phyloP scores from a whole-genome alignment of 2,113 vertebrate genomes.

The Chauna torquata region DNA sequence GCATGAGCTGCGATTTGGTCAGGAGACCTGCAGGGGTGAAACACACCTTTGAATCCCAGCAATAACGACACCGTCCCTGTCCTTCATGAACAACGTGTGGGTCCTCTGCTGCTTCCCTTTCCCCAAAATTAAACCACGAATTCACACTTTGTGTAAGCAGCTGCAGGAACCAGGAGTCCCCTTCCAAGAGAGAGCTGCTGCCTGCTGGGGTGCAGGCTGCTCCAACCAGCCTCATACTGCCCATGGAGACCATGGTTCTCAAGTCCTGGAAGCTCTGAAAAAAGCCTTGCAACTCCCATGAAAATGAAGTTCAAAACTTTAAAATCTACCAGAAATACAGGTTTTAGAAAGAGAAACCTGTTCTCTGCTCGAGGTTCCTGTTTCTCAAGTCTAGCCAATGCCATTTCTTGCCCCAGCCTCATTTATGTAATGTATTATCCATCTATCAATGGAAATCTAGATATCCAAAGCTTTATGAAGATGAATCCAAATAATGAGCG shows the following conservation, averaged over 20 bases:
- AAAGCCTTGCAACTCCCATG: neutral
- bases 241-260: neutral
- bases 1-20: neutral
- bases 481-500: neutral
- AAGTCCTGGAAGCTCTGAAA: neutral
- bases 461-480: neutral
- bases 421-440: neutral
- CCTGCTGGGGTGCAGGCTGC: rapidly evolving
- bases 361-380: neutral
- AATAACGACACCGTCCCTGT: rapidly evolving
- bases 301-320: neutral
- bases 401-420: neutral
- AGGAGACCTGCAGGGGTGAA: neutral
- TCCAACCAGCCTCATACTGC: rapidly evolving
- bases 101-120: neutral
- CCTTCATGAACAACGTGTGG: rapidly evolving
- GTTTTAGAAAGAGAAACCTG: neutral
- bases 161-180: neutral
- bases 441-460: neutral
- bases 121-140: neutral
- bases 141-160: neutral
- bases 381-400: neutral
- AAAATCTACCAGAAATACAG: neutral
- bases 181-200: neutral
- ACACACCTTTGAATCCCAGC: rapidly evolving